Evolutionary conservation across 1,140 invertebrate species (phyloP).

Genomic region (Ips nitidus): DNA sequence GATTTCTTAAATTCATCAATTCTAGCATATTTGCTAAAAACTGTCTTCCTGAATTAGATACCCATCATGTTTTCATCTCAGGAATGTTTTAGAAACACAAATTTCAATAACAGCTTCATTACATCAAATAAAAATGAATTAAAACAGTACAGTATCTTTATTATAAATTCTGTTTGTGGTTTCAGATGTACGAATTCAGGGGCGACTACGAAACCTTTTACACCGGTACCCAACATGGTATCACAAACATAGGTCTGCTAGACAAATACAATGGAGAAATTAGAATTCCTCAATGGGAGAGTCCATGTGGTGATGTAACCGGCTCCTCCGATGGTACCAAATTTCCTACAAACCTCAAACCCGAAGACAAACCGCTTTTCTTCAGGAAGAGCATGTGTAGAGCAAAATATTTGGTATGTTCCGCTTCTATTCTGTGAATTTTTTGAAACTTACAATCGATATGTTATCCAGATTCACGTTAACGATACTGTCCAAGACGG

Average conservation of each 20-base stretch:
- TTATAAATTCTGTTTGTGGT: constrained; percentile 31
- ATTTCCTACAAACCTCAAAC: constrained; percentile 69
- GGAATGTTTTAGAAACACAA: too few relatives aligned
- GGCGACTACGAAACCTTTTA: constrained; percentile 79
- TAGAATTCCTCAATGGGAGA: constrained; percentile 75
- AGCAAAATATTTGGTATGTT: constrained; percentile 68
- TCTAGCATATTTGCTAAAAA: too few relatives aligned
- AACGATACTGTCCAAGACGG: constrained; percentile 61
- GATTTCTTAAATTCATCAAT: too few relatives aligned
- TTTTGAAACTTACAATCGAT: constrained; percentile 2
- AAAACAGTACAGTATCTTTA: not conserved
- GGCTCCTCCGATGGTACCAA: constrained; percentile 84
- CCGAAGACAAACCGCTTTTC: constrained; percentile 70
- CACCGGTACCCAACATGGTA: constrained; percentile 68
- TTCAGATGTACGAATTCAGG: constrained; percentile 83
- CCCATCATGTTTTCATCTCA: too few relatives aligned
- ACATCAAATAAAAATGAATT: too few relatives aligned
- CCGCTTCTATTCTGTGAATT: not conserved
- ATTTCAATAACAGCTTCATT: too few relatives aligned
- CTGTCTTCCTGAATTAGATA: too few relatives aligned
- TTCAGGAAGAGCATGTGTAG: constrained; percentile 83
- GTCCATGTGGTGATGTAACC: constrained; percentile 73
- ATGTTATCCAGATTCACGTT: constrained; percentile 56
- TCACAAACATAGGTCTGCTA: constrained; percentile 65
- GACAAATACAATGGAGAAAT: constrained; percentile 73